These are phyloP conservation scores for Odontomyia ornata DNA, from an alignment of 2,888 invertebrate species.

Conservation along the genomic window DNA sequence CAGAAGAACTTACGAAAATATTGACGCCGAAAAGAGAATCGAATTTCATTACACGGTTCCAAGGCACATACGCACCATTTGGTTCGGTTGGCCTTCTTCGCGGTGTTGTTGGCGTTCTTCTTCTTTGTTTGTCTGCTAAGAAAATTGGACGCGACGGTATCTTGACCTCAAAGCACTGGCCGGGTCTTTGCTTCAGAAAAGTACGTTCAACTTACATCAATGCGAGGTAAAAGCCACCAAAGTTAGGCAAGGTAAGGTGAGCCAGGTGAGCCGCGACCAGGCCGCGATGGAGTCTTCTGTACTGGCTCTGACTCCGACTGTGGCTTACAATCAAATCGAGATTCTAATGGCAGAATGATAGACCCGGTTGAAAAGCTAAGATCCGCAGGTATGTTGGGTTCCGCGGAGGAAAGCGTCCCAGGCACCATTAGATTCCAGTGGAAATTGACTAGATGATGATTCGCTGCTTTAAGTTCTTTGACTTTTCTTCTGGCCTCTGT, in stretches of 20 bases:
- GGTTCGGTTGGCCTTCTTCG: neutral
- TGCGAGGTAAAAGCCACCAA: slow-evolving; percentile 5
- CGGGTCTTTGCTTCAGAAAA: slow-evolving; percentile 35
- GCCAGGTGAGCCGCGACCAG: neutral
- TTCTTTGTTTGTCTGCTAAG: slow-evolving; percentile 27
- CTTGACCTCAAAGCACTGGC: slow-evolving; percentile 25
- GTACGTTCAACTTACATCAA: slow-evolving; percentile 39
- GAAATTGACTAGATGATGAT: slow-evolving; percentile 4
- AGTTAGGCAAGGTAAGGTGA: neutral
- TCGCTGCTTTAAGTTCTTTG: slow-evolving; percentile 1
- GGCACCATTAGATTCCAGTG: neutral
- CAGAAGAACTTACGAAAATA: too few relatives aligned
- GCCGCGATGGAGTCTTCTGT: neutral
- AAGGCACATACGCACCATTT: neutral
- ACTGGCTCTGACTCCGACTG: too few relatives aligned
- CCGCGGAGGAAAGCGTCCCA: neutral
- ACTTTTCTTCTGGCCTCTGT: slow-evolving; percentile 4
- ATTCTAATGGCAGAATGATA: too few relatives aligned
- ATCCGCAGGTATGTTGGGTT: neutral
- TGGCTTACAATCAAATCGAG: too few relatives aligned
- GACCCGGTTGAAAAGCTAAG: neutral
- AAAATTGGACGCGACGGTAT: slow-evolving; percentile 36
- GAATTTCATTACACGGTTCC: neutral
- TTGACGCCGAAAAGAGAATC: neutral
- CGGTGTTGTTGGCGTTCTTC: neutral